Conservation (phyloP, 2,113 vertebrate genomes). For the Opisthocomus hoazin region DNA sequence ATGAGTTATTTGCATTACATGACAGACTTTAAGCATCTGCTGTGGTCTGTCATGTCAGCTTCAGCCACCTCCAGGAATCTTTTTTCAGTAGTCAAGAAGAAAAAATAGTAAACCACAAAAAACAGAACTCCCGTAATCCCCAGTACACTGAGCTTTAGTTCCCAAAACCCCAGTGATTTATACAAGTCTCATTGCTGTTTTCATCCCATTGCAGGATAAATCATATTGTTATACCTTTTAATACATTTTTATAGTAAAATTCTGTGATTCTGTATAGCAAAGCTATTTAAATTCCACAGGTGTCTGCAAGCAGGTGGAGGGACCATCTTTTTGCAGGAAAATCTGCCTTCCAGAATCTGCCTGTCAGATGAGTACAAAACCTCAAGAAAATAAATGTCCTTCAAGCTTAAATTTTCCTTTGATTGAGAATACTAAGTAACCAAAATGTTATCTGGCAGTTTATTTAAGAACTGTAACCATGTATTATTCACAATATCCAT, state of each 20-base stretch:
- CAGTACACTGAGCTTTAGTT: background rate
- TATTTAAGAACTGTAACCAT: background rate
- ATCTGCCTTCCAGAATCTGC: background rate
- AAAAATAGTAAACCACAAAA: slow-evolving; percentile 35
- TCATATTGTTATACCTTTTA: background rate
- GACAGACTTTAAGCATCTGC: background rate
- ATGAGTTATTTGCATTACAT: background rate
- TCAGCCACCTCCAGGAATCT: background rate
- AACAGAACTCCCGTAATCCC: background rate
- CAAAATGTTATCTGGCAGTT: background rate
- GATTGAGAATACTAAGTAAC: background rate
- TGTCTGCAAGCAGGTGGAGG: background rate
- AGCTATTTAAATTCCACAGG: slow-evolving; percentile 40
- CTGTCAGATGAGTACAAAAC: background rate
- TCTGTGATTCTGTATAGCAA: background rate
- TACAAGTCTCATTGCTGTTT: background rate
- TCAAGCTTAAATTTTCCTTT: background rate
- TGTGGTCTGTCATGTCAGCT: background rate
- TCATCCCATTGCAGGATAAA: background rate
- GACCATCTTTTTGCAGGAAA: background rate
- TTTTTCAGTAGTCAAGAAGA: background rate
- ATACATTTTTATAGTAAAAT: slow-evolving; percentile 32
- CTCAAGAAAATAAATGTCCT: background rate
- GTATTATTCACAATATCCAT: background rate
- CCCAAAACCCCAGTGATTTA: background rate